Conservation (phyloP, 2,888 invertebrate genomes). For the Pachycephus smyrnensis region DNA sequence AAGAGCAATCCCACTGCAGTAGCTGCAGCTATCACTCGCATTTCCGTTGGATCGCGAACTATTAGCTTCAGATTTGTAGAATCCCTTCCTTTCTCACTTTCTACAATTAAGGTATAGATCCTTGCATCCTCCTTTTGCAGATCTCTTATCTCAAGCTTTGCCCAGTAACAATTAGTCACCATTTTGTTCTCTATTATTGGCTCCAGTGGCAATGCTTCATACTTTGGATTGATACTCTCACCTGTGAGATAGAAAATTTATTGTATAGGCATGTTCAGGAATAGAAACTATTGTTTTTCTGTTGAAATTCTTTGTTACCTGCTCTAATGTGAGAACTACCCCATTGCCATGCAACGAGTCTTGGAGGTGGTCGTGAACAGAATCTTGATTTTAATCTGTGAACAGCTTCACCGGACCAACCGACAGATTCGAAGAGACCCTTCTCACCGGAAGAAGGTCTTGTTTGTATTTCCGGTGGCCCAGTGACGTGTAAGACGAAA, state of each 20-base stretch:
- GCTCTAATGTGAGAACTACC: slow-evolving; percentile 70
- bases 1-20: slow-evolving; percentile 55
- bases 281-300: not conserved
- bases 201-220: slow-evolving; percentile 60
- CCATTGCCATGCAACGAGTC: slow-evolving; percentile 89
- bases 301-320: slow-evolving; percentile 38
- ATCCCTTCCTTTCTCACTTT: slow-evolving; percentile 88
- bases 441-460: slow-evolving; percentile 47
- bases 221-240: slow-evolving; percentile 60
- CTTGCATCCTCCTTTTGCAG: slow-evolving; percentile 84
- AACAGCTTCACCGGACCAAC: slow-evolving; percentile 60
- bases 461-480: slow-evolving; percentile 63
- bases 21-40: slow-evolving; percentile 58
- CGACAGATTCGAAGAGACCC: slow-evolving; percentile 57
- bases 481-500: slow-evolving; percentile 59
- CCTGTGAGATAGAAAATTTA: slow-evolving; percentile 37
- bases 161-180: slow-evolving; percentile 80
- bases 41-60: slow-evolving; percentile 61
- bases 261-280: not conserved
- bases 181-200: slow-evolving; percentile 59
- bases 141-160: slow-evolving; percentile 81
- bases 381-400: slow-evolving; percentile 58
- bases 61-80: slow-evolving; percentile 57
- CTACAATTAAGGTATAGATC: slow-evolving; percentile 87
- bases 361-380: slow-evolving; percentile 76